phyloP scores from a whole-genome alignment of 2,888 invertebrate species.

The Eudasyphora cyanicolor region DNA sequence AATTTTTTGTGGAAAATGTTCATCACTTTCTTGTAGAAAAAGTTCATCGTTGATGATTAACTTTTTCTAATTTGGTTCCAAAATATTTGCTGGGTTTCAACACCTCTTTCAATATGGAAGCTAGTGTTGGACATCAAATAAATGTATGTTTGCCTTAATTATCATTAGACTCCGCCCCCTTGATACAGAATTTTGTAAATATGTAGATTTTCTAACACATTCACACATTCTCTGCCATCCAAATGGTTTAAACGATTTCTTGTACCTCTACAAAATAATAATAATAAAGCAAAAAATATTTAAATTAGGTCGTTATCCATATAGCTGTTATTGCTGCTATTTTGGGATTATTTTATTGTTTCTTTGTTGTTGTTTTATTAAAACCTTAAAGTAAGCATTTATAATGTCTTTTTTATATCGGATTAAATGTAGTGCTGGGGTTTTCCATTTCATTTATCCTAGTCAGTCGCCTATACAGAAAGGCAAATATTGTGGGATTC shows the following conservation, averaged over 20 bases:
- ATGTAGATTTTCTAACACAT: background rate
- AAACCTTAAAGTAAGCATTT: constrained; percentile 36
- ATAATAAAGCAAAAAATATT: constrained; percentile 32
- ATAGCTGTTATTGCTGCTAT: background rate
- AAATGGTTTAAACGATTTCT: background rate
- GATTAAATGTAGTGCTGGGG: background rate
- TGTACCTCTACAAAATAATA: background rate
- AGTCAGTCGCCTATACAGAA: too few relatives aligned
- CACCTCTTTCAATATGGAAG: too few relatives aligned
- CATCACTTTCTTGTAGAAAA: too few relatives aligned
- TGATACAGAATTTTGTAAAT: too few relatives aligned
- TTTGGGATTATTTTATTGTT: background rate
- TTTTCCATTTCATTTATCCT: background rate
- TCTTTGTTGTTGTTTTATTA: constrained; percentile 9
- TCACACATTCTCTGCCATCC: background rate
- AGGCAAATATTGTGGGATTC: too few relatives aligned
- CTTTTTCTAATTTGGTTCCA: too few relatives aligned
- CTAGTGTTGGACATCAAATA: background rate
- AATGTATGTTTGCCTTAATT: background rate
- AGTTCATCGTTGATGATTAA: too few relatives aligned
- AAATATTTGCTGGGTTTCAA: background rate
- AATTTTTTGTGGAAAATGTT: too few relatives aligned
- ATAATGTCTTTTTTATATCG: constrained; percentile 24
- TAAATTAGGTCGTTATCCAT: constrained; percentile 52
- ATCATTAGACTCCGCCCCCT: background rate